phyloP scores from a whole-genome alignment of 2,888 invertebrate species.

The Pemphredon lugubris region DNA sequence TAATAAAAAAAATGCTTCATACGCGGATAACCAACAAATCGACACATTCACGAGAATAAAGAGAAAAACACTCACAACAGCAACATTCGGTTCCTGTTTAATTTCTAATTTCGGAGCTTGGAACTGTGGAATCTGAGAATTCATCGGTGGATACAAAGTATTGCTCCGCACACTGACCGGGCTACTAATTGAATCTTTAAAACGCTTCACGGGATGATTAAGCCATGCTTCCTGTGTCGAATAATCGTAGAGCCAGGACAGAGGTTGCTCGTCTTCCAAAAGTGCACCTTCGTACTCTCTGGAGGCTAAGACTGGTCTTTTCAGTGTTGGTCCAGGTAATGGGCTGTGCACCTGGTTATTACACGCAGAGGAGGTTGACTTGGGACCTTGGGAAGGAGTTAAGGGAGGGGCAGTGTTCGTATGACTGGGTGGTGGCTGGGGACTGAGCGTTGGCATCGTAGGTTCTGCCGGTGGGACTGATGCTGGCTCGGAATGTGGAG shows the following conservation, averaged over 20 bases:
- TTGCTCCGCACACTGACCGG: slow-evolving; percentile 76
- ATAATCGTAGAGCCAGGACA: slow-evolving; percentile 89
- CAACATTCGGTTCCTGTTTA: slow-evolving; percentile 85
- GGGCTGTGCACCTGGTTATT: slow-evolving; percentile 73
- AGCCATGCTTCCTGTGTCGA: slow-evolving; percentile 84
- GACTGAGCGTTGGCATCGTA: slow-evolving; percentile 88
- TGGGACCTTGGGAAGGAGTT: slow-evolving; percentile 81
- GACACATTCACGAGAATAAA: background rate
- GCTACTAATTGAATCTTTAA: slow-evolving; percentile 83
- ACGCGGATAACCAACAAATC: background rate
- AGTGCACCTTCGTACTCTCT: slow-evolving; percentile 90
- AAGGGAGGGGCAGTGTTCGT: slow-evolving; percentile 79
- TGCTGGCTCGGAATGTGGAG: slow-evolving; percentile 86
- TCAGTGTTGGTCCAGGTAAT: slow-evolving; percentile 79
- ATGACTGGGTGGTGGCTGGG: slow-evolving; percentile 84
- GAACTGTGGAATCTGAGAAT: slow-evolving; percentile 80
- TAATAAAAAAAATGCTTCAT: background rate
- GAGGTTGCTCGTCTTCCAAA: slow-evolving; percentile 90
- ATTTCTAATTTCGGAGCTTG: slow-evolving; percentile 83
- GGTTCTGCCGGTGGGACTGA: slow-evolving; percentile 86
- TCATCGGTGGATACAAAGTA: slow-evolving; percentile 85
- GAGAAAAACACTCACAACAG: slow-evolving; percentile 70
- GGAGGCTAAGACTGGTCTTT: slow-evolving; percentile 90
- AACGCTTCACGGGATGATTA: slow-evolving; percentile 94
- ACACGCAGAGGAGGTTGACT: slow-evolving; percentile 74